These are phyloP conservation scores for Temnothorax nylanderi DNA, from an alignment of 1,140 invertebrate genomes.

Conservation along the genomic window DNA sequence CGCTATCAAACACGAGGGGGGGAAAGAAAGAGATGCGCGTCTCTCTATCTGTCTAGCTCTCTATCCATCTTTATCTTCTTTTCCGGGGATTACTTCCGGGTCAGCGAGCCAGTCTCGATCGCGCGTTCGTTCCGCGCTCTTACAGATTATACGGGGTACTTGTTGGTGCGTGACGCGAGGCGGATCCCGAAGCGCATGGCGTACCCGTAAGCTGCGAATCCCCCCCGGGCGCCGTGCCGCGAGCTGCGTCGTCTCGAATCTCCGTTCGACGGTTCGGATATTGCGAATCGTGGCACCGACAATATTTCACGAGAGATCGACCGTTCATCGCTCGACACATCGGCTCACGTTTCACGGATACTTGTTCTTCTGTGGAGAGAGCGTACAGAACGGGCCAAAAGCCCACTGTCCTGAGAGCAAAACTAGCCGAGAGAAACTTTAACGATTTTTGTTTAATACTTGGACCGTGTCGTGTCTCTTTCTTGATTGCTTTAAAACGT, in stretches of 20 bases:
- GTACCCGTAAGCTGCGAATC: slow-evolving; percentile 9
- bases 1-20: background rate
- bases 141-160: slow-evolving; percentile 69
- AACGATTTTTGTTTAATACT: background rate
- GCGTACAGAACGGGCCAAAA: background rate
- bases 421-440: background rate
- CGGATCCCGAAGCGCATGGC: slow-evolving; percentile 23
- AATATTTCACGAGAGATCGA: slow-evolving; percentile 54
- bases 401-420: background rate
- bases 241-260: background rate
- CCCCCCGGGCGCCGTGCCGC: background rate
- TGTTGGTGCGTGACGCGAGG: slow-evolving; percentile 52
- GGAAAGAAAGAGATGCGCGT: background rate
- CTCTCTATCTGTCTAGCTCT: background rate
- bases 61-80: slow-evolving; percentile 62
- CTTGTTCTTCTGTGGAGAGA: background rate
- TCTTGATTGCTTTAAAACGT: background rate
- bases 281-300: slow-evolving; percentile 32
- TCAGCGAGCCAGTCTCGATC: slow-evolving; percentile 68
- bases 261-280: background rate
- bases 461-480: background rate
- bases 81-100: slow-evolving; percentile 72
- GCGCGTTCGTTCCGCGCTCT: slow-evolving; percentile 63
- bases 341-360: slow-evolving; percentile 25
- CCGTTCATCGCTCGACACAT: slow-evolving; percentile 26